A percentile compares a stretch with the other conserved stretches of the same genome.
phyloP scores from a whole-genome alignment of 2,888 invertebrate species.

The Siphonodentalium dalli region DNA sequence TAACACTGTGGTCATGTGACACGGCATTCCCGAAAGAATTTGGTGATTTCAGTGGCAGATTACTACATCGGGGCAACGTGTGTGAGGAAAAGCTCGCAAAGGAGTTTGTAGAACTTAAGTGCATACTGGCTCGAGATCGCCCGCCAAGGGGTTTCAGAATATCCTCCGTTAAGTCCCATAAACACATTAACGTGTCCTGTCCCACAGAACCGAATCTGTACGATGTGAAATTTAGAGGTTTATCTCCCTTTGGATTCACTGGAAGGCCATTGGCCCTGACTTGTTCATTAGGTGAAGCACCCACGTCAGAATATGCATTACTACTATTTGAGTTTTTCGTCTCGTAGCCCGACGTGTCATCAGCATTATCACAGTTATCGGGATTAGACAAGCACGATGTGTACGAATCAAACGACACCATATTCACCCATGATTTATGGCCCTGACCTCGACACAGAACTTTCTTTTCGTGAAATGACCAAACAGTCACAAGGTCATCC shows the following conservation, averaged over 20 bases:
- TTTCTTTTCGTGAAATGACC: slow-evolving; percentile 89
- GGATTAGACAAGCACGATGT: slow-evolving; percentile 71
- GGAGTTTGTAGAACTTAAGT: slow-evolving; percentile 41
- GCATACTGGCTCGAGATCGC: slow-evolving; percentile 61
- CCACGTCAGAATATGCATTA: slow-evolving; percentile 6
- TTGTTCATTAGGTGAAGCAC: slow-evolving; percentile 13
- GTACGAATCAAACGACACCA: slow-evolving; percentile 79
- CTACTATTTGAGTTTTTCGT: slow-evolving; percentile 4
- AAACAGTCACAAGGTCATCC: slow-evolving; percentile 97
- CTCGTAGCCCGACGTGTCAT: slow-evolving; percentile 55
- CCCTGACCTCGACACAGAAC: slow-evolving; percentile 98
- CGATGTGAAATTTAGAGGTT: slow-evolving; percentile 67
- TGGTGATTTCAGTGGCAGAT: slow-evolving; percentile 44
- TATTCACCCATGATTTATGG: slow-evolving; percentile 97
- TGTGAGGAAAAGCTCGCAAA: slow-evolving; percentile 19
- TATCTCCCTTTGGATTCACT: not conserved
- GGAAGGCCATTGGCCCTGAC: slow-evolving; percentile 29
- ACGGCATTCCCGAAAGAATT: slow-evolving; percentile 46
- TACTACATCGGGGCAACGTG: slow-evolving; percentile 49
- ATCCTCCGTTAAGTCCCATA: slow-evolving; percentile 99
- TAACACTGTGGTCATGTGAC: slow-evolving; percentile 40
- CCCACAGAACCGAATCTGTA: slow-evolving; percentile 93
- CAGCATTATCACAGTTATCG: slow-evolving; percentile 67
- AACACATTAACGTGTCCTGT: slow-evolving; percentile 95
- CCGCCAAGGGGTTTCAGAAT: slow-evolving; percentile 77